Percentiles rank a stretch among this genome's conserved stretches.
phyloP scores from a whole-genome alignment of 2,797 vertebrate genomes.

The Anabacerthia variegaticeps region DNA sequence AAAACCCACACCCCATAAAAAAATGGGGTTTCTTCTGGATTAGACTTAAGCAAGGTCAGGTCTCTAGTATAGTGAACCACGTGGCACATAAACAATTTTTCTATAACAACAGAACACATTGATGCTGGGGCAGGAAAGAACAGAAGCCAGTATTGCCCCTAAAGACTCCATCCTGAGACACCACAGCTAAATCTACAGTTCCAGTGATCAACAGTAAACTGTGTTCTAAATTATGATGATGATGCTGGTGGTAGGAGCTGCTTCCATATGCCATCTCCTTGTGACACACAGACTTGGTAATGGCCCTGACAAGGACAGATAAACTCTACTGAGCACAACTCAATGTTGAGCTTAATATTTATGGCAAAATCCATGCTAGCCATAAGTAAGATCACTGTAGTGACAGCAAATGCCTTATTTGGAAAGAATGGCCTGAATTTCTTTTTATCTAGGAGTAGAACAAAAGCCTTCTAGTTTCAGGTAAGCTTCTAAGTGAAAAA shows the following conservation, averaged over 20 bases:
- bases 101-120: background rate
- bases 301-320: background rate
- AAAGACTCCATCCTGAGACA: background rate
- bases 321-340: background rate
- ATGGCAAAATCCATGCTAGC: background rate
- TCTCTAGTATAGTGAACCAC: background rate
- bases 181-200: background rate
- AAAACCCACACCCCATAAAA: background rate
- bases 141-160: background rate
- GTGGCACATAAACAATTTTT: background rate
- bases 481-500: background rate
- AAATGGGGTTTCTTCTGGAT: background rate
- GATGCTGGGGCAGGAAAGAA: background rate
- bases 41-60: background rate
- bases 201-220: background rate
- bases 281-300: background rate
- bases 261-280: background rate
- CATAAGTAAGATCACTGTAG: background rate
- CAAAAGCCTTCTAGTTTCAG: background rate
- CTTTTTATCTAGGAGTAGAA: background rate
- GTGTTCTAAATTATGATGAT: background rate
- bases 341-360: background rate
- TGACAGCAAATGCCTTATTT: background rate
- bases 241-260: background rate
- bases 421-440: background rate